A percentile compares a stretch with the other conserved stretches of the same genome.
These are phyloP conservation scores for Cerceris ruficornis DNA, from an alignment of 2,888 invertebrate genomes.

Conservation along the genomic window DNA sequence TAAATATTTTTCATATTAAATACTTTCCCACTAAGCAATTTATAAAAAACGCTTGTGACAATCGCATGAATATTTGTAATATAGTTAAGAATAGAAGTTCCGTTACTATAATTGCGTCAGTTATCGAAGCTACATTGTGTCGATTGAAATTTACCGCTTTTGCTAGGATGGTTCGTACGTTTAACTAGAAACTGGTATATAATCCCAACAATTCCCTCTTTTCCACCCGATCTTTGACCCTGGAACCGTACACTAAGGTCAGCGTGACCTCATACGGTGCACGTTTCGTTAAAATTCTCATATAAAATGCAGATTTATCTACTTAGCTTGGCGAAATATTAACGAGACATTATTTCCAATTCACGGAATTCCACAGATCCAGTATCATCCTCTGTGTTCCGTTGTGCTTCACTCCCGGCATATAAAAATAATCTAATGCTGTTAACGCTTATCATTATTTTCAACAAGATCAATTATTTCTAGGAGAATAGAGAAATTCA, in stretches of 20 bases:
- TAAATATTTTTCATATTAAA: too few relatives aligned
- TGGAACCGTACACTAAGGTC: slow-evolving; percentile 5
- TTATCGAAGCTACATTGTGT: background rate
- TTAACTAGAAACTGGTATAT: slow-evolving; percentile 3
- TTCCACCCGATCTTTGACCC: slow-evolving; percentile 1
- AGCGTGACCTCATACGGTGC: background rate
- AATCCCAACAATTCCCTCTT: slow-evolving; percentile 10
- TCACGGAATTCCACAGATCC: background rate
- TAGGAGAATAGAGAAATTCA: too few relatives aligned
- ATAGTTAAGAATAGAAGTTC: background rate
- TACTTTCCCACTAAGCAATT: too few relatives aligned
- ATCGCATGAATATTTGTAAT: too few relatives aligned
- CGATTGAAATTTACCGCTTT: background rate
- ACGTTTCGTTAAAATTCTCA: background rate
- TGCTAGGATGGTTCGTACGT: background rate
- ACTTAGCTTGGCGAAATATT: slow-evolving; percentile 6
- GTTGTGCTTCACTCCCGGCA: too few relatives aligned
- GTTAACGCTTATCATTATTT: too few relatives aligned
- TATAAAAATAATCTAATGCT: too few relatives aligned
- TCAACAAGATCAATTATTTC: too few relatives aligned
- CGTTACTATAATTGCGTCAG: background rate
- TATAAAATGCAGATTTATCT: slow-evolving; percentile 6
- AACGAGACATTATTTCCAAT: slow-evolving; percentile 4
- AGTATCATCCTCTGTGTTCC: too few relatives aligned
- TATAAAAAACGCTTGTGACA: too few relatives aligned